Conservation (phyloP, 2,797 vertebrate species). For the Gymnodraco acuticeps region DNA sequence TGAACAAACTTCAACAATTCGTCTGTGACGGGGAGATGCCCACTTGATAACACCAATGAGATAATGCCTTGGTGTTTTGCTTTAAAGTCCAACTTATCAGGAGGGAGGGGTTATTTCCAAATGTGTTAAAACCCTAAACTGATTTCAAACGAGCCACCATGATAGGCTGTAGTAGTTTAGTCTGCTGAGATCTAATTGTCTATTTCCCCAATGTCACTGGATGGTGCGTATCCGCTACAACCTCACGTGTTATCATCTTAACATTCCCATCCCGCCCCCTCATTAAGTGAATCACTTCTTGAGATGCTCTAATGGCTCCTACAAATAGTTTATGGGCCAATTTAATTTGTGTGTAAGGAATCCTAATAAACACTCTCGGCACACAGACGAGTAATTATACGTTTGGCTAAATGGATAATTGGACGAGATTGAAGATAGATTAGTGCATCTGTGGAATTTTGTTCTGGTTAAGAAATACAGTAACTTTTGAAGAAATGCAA, state of each 20-base stretch:
- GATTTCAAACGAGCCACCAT: constrained; percentile 61
- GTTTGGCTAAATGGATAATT: constrained; percentile 81
- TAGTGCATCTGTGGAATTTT: constrained; percentile 47
- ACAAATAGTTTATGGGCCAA: constrained; percentile 81
- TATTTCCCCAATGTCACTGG: constrained; percentile 58
- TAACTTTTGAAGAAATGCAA: constrained; percentile 40
- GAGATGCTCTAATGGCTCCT: constrained; percentile 79
- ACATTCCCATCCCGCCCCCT: constrained; percentile 64
- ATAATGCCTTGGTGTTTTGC: neutral
- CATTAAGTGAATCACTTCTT: constrained; percentile 78
- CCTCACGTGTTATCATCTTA: constrained; percentile 49
- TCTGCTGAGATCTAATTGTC: constrained; percentile 68
- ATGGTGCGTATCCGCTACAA: constrained; percentile 46
- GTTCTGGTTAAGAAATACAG: constrained; percentile 44
- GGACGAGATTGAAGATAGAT: constrained; percentile 70
- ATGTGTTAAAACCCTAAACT: constrained; percentile 41
- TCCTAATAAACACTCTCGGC: constrained; percentile 75
- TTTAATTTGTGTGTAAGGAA: constrained; percentile 79
- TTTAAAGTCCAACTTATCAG: neutral
- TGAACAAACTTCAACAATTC: constrained; percentile 33
- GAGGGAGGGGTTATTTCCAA: constrained; percentile 17
- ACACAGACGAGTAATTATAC: constrained; percentile 77
- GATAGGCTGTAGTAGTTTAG: constrained; percentile 34
- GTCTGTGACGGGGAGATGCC: constrained; percentile 26
- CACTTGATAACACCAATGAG: neutral